phyloP scores from a whole-genome alignment of 2,113 vertebrate species.

The Fukomys damarensis region DNA sequence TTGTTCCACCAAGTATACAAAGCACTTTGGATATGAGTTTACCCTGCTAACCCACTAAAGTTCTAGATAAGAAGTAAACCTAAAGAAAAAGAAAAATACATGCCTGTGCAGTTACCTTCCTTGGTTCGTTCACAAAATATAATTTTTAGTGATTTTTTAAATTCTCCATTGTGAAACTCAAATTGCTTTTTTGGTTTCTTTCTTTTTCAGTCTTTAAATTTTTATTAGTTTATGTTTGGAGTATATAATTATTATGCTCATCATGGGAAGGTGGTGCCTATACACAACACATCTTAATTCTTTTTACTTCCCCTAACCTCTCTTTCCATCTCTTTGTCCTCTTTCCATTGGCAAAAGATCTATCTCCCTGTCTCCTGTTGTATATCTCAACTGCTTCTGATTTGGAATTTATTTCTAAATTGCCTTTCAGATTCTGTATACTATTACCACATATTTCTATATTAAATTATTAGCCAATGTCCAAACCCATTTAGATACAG shows the following conservation, averaged over 20 bases:
- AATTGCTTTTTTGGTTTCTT: neutral
- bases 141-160: neutral
- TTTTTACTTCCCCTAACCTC: neutral
- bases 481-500: slow-evolving; percentile 38
- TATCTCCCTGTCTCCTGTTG: neutral
- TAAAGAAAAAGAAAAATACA: neutral
- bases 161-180: neutral
- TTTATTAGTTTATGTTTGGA: neutral
- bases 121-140: neutral
- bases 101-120: neutral
- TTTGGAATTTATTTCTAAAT: slow-evolving; percentile 39
- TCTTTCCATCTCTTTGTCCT: neutral
- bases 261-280: neutral
- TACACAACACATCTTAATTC: neutral
- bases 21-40: neutral
- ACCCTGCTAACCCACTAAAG: neutral
- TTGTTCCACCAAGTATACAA: neutral
- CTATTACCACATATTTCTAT: neutral
- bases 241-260: neutral
- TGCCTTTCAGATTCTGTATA: neutral
- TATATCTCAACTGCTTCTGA: neutral
- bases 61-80: neutral
- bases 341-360: neutral
- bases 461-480: slow-evolving; percentile 19
- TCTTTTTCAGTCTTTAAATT: neutral